phyloP scores from a whole-genome alignment of 2,113 vertebrate genomes.

The Petrocephalus microphthalmus region DNA sequence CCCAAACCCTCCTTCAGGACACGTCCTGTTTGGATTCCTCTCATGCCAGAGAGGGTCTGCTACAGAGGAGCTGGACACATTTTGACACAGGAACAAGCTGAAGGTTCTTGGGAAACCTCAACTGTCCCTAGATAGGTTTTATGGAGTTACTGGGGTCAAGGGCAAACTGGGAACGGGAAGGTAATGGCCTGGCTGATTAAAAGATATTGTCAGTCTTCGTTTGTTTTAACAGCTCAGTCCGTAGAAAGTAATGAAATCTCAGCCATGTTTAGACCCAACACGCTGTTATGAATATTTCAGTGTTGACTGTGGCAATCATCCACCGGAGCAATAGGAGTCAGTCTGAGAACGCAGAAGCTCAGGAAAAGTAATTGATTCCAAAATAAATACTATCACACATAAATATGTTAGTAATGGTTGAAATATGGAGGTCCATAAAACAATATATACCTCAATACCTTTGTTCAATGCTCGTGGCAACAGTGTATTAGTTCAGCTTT shows the following conservation, averaged over 20 bases:
- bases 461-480: not conserved
- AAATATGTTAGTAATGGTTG: not conserved
- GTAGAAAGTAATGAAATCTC: not conserved
- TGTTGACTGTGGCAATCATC: constrained; percentile 5
- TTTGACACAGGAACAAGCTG: not conserved
- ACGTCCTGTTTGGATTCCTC: constrained; percentile 19
- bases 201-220: constrained; percentile 3
- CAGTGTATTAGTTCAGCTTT: not conserved
- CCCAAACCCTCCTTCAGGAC: constrained; percentile 8
- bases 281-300: not conserved
- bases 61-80: not conserved
- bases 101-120: not conserved
- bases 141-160: not conserved
- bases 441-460: not conserved
- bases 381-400: constrained; percentile 5
- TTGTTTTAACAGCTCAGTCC: constrained; percentile 22
- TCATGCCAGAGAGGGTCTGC: constrained; percentile 1
- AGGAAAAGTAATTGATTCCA: not conserved
- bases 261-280: not conserved
- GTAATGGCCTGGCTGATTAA: not conserved
- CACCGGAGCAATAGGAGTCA: not conserved
- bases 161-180: not conserved
- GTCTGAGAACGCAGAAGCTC: not conserved
- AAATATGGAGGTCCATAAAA: not conserved
- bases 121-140: not conserved